Evolutionary conservation across 2,888 invertebrate species (phyloP).

Genomic region (Polietes domitor): DNA sequence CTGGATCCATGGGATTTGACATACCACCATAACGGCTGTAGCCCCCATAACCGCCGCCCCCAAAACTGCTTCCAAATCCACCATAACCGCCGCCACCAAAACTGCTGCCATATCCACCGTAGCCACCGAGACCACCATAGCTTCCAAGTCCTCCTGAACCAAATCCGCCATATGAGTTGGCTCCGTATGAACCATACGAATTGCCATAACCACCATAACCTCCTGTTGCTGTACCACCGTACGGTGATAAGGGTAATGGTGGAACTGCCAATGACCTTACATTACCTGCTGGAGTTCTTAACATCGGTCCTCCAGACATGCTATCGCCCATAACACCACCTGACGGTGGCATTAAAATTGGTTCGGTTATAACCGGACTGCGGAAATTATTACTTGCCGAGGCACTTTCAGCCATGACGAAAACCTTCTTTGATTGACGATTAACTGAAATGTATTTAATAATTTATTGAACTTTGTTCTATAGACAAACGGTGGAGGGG

Average conservation of each 20-base stretch:
- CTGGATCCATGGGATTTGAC: conserved; percentile 76
- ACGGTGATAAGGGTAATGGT: conserved; percentile 70
- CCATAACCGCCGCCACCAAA: conserved; percentile 66
- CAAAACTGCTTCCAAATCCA: conserved; percentile 68
- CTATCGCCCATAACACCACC: conserved; percentile 34
- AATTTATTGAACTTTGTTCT: conserved; percentile 65
- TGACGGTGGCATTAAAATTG: conserved; percentile 72
- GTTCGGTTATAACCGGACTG: conserved; percentile 75
- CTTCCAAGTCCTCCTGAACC: conserved; percentile 68
- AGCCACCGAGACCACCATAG: conserved; percentile 47
- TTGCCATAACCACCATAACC: conserved; percentile 65
- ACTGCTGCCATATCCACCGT: too few species aligned
- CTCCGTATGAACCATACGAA: conserved; percentile 74
- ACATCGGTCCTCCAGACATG: conserved; percentile 27
- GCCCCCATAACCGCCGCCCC: conserved; percentile 70
- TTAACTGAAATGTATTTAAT: conserved; percentile 2
- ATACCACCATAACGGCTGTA: conserved; percentile 76
- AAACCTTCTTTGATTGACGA: not conserved
- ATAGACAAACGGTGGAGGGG: conserved; percentile 19
- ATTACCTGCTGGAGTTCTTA: conserved; percentile 76
- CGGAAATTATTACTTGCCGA: conserved; percentile 74
- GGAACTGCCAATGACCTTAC: conserved; percentile 74
- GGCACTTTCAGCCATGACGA: conserved; percentile 72
- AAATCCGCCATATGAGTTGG: conserved; percentile 51
- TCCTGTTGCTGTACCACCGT: not conserved